Evolutionary conservation across 2,888 invertebrate genomes (phyloP), one percentile per base, ranked within the genome.

Genomic region (Hoplodrina blanda): DNA sequence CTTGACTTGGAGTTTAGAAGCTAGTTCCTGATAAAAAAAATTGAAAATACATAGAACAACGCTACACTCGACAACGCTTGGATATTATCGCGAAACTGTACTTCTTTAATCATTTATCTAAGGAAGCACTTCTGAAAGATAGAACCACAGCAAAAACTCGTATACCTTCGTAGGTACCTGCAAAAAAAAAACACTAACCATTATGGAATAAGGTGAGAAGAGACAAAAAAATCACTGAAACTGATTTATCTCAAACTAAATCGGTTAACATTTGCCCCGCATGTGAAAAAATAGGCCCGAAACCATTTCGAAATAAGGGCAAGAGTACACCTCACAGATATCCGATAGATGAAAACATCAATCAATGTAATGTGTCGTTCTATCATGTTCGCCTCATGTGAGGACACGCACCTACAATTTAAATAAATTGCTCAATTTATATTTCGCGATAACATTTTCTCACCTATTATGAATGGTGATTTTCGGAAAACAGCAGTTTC

Each of bases 391-490:
- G 59, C 62, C 56, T 60, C 63, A 73, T 78, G 76, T 77, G 69
- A 73, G 77, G 64, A 82, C 78, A 85, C 84, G 84, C 66, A 73
- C 76, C 76, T 73, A 79, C 83, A 70, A 80, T 84, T 76, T 83
- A 78, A 84, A 85, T 71, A 88, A 85, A 87, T 84, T 74, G 83
- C 57, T 64, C 78, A 81, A 86, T 88, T 84, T 87, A 79, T 84
- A 76, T 65, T 63, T 63, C 62, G 49, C 44, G 50, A 73, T 55
- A 85, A 69, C 62, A 65, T 78, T 85, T 79, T 81, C 78, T 33
- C 61, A 69, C 72, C 73, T 63, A 56, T 56, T 41, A 73, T 53
- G 64, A 69, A 65, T 64, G 62, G 57, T 78, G 79, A 73, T 78
- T 74, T 64, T 61, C 53, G 33, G 62, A 57, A 57, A 68, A 68